Evolutionary conservation across 1,140 invertebrate species (phyloP), one percentile per base, ranked within the genome.

Genomic region (Oedothorax gibbosus): DNA sequence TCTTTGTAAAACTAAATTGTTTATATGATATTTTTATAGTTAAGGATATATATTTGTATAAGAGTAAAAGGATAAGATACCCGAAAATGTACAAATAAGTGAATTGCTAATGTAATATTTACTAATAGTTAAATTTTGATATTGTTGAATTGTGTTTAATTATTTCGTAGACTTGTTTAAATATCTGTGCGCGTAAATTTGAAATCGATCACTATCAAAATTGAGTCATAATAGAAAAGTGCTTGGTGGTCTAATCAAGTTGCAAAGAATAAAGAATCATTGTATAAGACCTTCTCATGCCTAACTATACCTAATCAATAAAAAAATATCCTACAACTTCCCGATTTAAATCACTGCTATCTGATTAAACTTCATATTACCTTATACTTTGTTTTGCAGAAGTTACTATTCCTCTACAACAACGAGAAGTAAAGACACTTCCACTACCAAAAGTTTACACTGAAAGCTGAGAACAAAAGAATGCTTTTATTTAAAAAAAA

Each of bases 251-350:
- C 7, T 54, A 54, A 18, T 12, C 71, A 56, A 72, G 71, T 71
- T 53, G 68, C 50, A 71, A 20, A 49, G 18, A 75, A 75, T 35
- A 60, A 50, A n/a, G 56, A 57, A 21, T 75, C 72, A 35, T 7
- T 57, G 14, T 51, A 15, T 53, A 18, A 18, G 57, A 50, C 56
- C 72, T 8, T 75, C 18, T 72, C 56, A 49, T 11, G 53, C 51
- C 20, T 54, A 21, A 7, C 14, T 75, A 57, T 53, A 11, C 18
- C n/a, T 57, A 75, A 57, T 73, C 11, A 57, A 57, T 75, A 75
- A 75, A 75, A 75, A 75, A 75, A 75, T 75, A 75, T 57, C 57
- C 72, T 75, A 75, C 71, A 10, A 73, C 57, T 54, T 73, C 71
- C 54, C 51, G 57, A 62, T 50, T 73, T 57, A 14, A 15, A 35